phyloP scores from a whole-genome alignment of 1,140 invertebrate species.

The Pteromalus puparum region DNA sequence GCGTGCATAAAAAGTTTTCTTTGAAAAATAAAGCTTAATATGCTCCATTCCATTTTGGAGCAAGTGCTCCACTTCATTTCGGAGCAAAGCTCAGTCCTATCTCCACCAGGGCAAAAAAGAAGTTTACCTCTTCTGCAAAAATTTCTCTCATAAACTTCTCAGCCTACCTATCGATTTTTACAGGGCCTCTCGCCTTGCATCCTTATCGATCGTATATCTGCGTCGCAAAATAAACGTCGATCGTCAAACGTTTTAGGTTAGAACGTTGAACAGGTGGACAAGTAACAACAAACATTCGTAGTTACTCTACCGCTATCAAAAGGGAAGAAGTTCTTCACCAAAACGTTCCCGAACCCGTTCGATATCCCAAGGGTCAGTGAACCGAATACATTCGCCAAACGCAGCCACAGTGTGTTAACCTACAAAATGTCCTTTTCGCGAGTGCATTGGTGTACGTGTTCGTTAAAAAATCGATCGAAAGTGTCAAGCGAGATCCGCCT shows the following conservation, averaged over 20 bases:
- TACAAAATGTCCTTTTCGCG: background rate
- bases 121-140: too few relatives aligned
- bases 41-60: too few relatives aligned
- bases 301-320: background rate
- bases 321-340: background rate
- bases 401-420: background rate
- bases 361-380: background rate
- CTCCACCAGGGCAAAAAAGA: too few relatives aligned
- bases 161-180: background rate
- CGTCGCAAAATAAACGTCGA: background rate
- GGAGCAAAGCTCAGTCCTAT: too few relatives aligned
- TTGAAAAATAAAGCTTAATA: too few relatives aligned
- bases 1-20: too few relatives aligned
- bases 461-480: background rate
- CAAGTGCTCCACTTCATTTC: too few relatives aligned
- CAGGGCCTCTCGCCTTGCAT: background rate
- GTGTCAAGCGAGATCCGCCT: background rate
- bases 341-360: background rate
- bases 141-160: background rate
- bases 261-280: constrained; percentile 24
- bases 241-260: constrained; percentile 19
- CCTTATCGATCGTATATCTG: background rate
- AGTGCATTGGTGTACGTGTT: background rate
- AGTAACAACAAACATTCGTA: constrained; percentile 9
- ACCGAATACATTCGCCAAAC: background rate